Base-by-base conservation (phyloP, 2,797 vertebrate genomes). In the Fringilla coelebs region DNA sequence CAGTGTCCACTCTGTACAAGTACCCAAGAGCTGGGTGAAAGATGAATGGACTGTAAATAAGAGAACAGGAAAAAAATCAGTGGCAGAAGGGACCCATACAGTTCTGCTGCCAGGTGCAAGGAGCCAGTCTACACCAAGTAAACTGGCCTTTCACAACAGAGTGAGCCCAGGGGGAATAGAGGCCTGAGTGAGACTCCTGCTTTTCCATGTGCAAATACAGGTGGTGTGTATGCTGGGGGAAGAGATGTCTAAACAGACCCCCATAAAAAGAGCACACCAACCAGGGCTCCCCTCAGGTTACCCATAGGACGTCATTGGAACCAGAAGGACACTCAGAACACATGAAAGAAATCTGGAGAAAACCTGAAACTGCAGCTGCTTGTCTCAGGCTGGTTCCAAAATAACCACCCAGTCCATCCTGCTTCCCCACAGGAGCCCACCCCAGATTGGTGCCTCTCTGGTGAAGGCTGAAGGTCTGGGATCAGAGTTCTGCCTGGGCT, bases 371-470 rank as follows among this genome's bases (percentile, higher is more conserved):
- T 70, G 36, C 75, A 73, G 21, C 20, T 32, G 7, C 7, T 46
- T 40, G 1, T 85, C 24, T 85, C 26, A 36, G 21, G 7, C 21
- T 72, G 13, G 12, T 67, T 76, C 74, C 38, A 78, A 54, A 88
- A 55, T 4, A 65, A 40, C 4, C 26, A 48, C 11, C 0, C 2
- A 3, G 7, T 25, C 19, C 31, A 22, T 52, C 24, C 40, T 61
- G 7, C 7, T 19, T 52, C 31, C 57, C 28, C 38, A 21, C 6
- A 29, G 66, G 34, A 77, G 22, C 17, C 10, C 46, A 65, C 7
- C 17, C 22, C 29, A 51, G 16, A 7, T 1, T 0, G 0, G 5
- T 26, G 11, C 21, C 52, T 77, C 49, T 68, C 38, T 55, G 36
- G 18, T 12, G 63, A 26, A 36, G 20, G 32, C 22, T 72, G 49